Evolutionary conservation across 2,113 vertebrate species (phyloP).

Genomic region (Ellobius talpinus): DNA sequence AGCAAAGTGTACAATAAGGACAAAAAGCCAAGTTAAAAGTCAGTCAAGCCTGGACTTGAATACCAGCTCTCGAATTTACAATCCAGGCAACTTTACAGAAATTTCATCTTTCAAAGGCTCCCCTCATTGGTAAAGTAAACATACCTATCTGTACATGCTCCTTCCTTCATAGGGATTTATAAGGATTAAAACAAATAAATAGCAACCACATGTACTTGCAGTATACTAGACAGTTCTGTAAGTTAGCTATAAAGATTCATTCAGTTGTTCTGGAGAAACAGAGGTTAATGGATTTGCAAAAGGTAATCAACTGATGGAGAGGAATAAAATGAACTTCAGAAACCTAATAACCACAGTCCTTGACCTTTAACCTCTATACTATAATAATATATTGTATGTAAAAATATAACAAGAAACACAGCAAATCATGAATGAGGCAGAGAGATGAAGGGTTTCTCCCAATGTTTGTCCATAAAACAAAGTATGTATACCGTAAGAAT

Average conservation of each 20-base stretch:
- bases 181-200: slow-evolving; percentile 1
- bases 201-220: background rate
- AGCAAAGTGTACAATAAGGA: background rate
- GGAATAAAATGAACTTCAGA: slow-evolving; percentile 12
- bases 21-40: background rate
- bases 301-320: background rate
- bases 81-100: slow-evolving; percentile 26
- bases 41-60: slow-evolving; percentile 27
- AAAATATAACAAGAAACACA: slow-evolving; percentile 16
- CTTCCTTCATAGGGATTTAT: slow-evolving; percentile 7
- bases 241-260: background rate
- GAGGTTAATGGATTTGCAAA: slow-evolving; percentile 3
- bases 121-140: slow-evolving; percentile 2
- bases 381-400: background rate
- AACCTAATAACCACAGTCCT: background rate
- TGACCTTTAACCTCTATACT: background rate
- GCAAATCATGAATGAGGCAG: background rate
- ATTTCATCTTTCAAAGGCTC: slow-evolving; percentile 5
- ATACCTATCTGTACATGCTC: background rate
- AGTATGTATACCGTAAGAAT: background rate
- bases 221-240: slow-evolving; percentile 16
- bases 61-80: background rate
- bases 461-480: background rate
- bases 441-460: background rate
- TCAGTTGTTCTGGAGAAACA: slow-evolving; percentile 21